phyloP scores from a whole-genome alignment of 2,888 invertebrate species.

The Platycheirus albimanus region DNA sequence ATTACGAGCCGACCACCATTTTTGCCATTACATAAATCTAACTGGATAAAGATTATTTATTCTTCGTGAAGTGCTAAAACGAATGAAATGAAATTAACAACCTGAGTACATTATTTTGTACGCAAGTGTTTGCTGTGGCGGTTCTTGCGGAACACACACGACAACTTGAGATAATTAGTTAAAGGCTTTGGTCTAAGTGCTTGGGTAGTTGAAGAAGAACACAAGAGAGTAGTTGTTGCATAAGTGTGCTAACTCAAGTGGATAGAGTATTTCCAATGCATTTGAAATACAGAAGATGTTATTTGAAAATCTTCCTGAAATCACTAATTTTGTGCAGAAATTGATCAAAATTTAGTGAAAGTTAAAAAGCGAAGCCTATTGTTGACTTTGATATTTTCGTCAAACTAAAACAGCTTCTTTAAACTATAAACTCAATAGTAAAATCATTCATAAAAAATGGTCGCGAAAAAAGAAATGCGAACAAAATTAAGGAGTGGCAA shows the following conservation, averaged over 20 bases:
- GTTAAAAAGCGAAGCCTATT: slow-evolving; percentile 62
- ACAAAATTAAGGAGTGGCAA: neutral
- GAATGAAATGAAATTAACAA: slow-evolving; percentile 33
- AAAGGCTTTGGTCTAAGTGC: slow-evolving; percentile 17
- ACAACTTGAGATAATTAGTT: slow-evolving; percentile 14
- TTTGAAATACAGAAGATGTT: slow-evolving; percentile 4
- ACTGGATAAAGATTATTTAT: slow-evolving; percentile 54
- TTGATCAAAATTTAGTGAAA: slow-evolving; percentile 56
- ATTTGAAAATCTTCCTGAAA: slow-evolving; percentile 52
- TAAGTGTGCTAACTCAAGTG: neutral
- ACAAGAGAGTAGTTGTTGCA: slow-evolving; percentile 3
- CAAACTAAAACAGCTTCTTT: too few species aligned
- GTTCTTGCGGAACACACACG: slow-evolving; percentile 22
- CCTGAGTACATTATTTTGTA: neutral
- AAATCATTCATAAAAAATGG: neutral
- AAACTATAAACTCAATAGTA: too few species aligned
- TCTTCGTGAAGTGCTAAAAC: slow-evolving; percentile 41
- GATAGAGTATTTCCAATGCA: neutral
- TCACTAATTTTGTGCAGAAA: slow-evolving; percentile 13
- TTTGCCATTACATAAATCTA: slow-evolving; percentile 55
- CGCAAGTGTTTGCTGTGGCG: slow-evolving; percentile 1
- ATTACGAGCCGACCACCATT: slow-evolving; percentile 6
- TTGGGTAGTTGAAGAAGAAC: neutral
- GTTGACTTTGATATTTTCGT: neutral
- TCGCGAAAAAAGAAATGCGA: neutral